Evolutionary conservation across 2,113 vertebrate species (phyloP).

Genomic region (Willisornis vidua): DNA sequence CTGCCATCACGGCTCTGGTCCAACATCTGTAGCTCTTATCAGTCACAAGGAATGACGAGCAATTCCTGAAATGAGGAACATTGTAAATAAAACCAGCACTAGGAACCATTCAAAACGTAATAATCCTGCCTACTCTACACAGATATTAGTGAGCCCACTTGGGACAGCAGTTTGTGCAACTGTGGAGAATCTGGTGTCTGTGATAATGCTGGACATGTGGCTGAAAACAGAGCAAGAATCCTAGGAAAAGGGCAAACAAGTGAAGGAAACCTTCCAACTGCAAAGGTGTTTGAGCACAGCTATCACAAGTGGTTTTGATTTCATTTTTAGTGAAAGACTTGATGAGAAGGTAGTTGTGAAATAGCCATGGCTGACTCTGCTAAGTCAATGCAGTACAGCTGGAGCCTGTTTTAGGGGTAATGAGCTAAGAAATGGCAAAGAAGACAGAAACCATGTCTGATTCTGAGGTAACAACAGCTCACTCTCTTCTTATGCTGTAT

Average conservation of each 20-base stretch:
- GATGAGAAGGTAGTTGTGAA: neutral
- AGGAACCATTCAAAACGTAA: neutral
- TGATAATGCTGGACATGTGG: neutral
- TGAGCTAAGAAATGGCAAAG: slow-evolving; percentile 27
- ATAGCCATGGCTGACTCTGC: neutral
- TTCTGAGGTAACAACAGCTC: neutral
- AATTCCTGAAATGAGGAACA: neutral
- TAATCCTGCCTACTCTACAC: neutral
- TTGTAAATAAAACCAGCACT: neutral
- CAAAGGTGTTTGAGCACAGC: neutral
- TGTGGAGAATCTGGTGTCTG: neutral
- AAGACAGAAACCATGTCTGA: neutral
- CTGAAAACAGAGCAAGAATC: neutral
- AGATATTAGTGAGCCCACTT: neutral
- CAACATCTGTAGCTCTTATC: slow-evolving; percentile 2
- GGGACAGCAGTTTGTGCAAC: neutral
- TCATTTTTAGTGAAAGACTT: neutral
- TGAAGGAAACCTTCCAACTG: neutral
- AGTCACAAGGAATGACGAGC: neutral
- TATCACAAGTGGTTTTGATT: neutral
- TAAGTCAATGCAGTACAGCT: neutral
- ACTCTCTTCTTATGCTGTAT: neutral
- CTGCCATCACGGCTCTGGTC: neutral
- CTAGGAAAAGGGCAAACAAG: neutral
- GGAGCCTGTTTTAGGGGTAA: neutral